Evolutionary conservation across 2,113 vertebrate genomes (phyloP), one percentile per base, ranked within the genome.

Genomic region (Cochlearius cochlearius): DNA sequence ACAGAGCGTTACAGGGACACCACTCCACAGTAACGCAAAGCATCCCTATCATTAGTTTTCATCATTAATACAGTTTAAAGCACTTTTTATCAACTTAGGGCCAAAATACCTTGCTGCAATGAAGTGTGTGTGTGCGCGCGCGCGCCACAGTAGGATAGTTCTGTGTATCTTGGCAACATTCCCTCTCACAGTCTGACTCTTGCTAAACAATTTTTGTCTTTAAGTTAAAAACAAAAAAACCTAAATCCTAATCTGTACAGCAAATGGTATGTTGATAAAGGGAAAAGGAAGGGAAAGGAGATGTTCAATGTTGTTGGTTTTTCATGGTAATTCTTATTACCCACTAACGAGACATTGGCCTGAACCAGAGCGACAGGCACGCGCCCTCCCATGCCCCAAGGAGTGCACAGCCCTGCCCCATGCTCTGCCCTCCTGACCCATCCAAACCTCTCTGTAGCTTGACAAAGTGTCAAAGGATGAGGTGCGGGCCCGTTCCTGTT

Each of bases 331-430:
- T 38, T 67, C 18, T 38, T 43, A 22, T 15, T 39, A 22, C 9
- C 19, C 45, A 49, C 45, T 34, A 16, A 55, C 0, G 3, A 79
- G 16, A 30, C 4, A 8, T 2, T 10, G 47, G 14, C 26, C 58
- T 62, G 38, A 69, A 25, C 22, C 32, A 47, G 43, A 49, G 38
- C 7, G 4, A 7, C 17, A 50, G 74, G n/a, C 34, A 29, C 56
- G 34, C 9, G 8, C 2, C 8, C 32, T 21, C 4, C 36, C 26
- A 3, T 1, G 7, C 25, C 23, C 43, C 0, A 3, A 41, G 32
- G 18, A n/a, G 20, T 1, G 2, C 27, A 13, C 32, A 36, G 80
- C 36, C 56, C 62, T 79, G 62, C 52, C 64, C 53, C 22, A 16
- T 0, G 1, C 22, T 43, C 74, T 45, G 64, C 25, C 32, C 60